phyloP scores from a whole-genome alignment of 1,140 invertebrate species.

The Odontomachus brunneus region DNA sequence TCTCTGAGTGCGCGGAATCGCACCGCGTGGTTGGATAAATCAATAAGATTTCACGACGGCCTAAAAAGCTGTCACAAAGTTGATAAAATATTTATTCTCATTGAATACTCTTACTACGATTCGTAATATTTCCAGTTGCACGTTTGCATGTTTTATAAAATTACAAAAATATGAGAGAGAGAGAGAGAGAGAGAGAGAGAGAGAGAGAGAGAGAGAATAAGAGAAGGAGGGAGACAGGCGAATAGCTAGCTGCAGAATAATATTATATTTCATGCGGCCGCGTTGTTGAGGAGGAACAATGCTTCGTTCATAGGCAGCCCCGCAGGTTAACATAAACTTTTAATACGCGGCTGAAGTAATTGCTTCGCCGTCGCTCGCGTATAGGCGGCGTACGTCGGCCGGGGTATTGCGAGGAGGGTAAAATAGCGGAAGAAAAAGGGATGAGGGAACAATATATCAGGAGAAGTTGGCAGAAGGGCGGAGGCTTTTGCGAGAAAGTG shows the following conservation, averaged over 20 bases:
- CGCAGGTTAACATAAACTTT: conserved; percentile 53
- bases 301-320: not conserved
- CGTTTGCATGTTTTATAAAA: no score
- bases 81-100: no score
- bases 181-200: no score
- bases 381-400: conserved; percentile 52
- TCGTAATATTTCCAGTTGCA: no score
- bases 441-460: conserved; percentile 79
- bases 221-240: conserved; percentile 1
- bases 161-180: no score
- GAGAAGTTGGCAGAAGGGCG: conserved; percentile 76
- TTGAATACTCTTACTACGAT: no score
- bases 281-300: not conserved
- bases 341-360: conserved; percentile 45
- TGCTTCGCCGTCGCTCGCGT: conserved; percentile 42
- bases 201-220: no score
- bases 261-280: conserved; percentile 9
- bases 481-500: conserved; percentile 77
- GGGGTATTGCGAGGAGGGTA: conserved; percentile 56
- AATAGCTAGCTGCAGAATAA: not conserved
- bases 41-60: no score
- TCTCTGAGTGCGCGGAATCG: no score
- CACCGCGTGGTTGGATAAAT: no score
- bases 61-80: no score
- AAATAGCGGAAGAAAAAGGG: conserved; percentile 62